phyloP scores from a whole-genome alignment of 2,113 vertebrate species.

The Callionymus lyra region DNA sequence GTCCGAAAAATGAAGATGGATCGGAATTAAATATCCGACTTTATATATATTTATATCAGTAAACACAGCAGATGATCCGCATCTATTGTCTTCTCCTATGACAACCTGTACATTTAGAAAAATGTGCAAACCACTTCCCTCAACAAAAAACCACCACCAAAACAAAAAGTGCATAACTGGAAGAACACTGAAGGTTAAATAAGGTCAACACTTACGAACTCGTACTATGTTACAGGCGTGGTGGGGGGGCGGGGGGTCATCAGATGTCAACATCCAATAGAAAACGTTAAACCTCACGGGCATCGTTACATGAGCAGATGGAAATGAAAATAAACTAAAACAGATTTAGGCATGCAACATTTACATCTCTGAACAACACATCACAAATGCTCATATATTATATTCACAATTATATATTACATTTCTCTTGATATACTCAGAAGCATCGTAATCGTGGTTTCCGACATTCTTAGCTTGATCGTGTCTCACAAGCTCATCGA shows the following conservation, averaged over 20 bases:
- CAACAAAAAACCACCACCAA: no score
- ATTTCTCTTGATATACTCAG: constrained; percentile 47
- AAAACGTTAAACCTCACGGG: constrained; percentile 36
- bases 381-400: constrained; percentile 55
- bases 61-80: constrained; percentile 21
- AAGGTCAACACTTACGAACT: constrained; percentile 39
- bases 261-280: constrained; percentile 40
- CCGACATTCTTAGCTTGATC: constrained; percentile 7
- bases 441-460: constrained; percentile 40
- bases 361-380: constrained; percentile 39
- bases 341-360: constrained; percentile 51
- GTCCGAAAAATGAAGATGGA: no score
- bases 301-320: constrained; percentile 23
- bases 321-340: constrained; percentile 51
- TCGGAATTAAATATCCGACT: no score
- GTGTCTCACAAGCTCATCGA: constrained; percentile 3
- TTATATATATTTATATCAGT: no score
- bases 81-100: constrained; percentile 43
- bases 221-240: constrained; percentile 20
- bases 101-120: constrained; percentile 46
- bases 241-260: constrained; percentile 19
- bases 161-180: constrained; percentile 60
- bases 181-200: constrained; percentile 48
- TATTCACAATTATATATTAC: constrained; percentile 69
- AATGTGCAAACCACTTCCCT: constrained; percentile 54